These are phyloP conservation scores for Bombus breviceps DNA, from an alignment of 1,140 invertebrate genomes.

Conservation along the genomic window DNA sequence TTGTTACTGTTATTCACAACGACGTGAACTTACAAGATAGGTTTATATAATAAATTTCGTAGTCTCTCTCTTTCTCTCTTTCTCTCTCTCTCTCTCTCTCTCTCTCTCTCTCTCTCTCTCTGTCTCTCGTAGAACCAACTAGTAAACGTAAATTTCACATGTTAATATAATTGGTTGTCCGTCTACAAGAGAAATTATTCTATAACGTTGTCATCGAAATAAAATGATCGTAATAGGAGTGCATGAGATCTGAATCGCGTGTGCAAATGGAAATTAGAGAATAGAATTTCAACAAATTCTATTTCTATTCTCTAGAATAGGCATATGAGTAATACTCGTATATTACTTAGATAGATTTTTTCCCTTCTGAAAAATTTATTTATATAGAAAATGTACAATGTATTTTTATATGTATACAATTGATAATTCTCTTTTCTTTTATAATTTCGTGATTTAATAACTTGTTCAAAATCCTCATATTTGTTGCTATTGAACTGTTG, in stretches of 20 bases:
- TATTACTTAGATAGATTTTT: background rate
- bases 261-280: background rate
- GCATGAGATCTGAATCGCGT: background rate
- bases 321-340: background rate
- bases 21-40: background rate
- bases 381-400: background rate
- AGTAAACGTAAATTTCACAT: too few species aligned
- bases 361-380: background rate
- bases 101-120: too few species aligned
- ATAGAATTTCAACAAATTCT: background rate
- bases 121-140: too few species aligned
- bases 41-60: background rate
- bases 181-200: background rate
- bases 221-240: background rate
- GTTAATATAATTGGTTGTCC: background rate
- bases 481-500: slow-evolving; percentile 4
- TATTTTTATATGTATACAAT: slow-evolving; percentile 11
- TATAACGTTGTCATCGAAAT: background rate
- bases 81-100: too few species aligned
- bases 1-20: background rate
- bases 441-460: slow-evolving; percentile 13
- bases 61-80: too few species aligned
- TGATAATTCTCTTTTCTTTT: background rate
- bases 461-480: background rate
- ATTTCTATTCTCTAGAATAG: background rate